Evolutionary conservation across 2,797 vertebrate species (phyloP).

Genomic region (Pantherophis alleghaniensis): DNA sequence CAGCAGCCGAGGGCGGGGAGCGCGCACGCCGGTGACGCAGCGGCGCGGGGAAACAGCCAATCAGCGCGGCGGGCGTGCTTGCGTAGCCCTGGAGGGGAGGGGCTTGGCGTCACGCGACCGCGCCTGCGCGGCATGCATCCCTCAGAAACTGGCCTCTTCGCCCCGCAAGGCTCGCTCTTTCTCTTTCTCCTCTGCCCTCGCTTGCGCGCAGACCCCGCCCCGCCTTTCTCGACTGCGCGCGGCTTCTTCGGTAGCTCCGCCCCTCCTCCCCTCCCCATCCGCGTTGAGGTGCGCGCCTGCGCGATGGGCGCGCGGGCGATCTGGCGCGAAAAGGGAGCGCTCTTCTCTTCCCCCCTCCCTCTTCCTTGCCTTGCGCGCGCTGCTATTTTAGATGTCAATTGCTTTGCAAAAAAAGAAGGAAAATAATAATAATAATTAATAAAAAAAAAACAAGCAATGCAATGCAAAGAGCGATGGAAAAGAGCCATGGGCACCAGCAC

Average conservation of each 20-base stretch:
- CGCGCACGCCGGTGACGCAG: not conserved
- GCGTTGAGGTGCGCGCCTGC: not conserved
- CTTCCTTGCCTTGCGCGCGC: not conserved
- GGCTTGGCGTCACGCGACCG: not conserved
- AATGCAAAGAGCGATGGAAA: not conserved
- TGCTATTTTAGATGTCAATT: too few relatives aligned
- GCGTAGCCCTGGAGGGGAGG: not conserved
- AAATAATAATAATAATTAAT: not conserved
- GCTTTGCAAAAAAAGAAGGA: not conserved
- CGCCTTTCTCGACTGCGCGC: not conserved
- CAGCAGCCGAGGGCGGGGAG: slow-evolving; percentile 8
- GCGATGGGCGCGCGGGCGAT: too few relatives aligned
- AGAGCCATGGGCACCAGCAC: not conserved
- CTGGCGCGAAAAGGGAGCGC: not conserved
- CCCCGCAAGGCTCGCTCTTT: not conserved
- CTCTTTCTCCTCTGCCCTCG: not conserved
- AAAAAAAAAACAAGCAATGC: not conserved
- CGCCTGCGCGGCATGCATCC: not conserved
- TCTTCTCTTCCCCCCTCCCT: accelerated
- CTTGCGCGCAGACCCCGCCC: not conserved
- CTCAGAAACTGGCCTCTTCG: too few relatives aligned
- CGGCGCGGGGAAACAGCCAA: not conserved
- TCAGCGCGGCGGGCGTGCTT: not conserved
- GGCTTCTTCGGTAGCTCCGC: not conserved
- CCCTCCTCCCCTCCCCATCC: not conserved